Evolutionary conservation across 2,113 vertebrate species (phyloP).

Genomic region (Sphyrna mokarran): DNA sequence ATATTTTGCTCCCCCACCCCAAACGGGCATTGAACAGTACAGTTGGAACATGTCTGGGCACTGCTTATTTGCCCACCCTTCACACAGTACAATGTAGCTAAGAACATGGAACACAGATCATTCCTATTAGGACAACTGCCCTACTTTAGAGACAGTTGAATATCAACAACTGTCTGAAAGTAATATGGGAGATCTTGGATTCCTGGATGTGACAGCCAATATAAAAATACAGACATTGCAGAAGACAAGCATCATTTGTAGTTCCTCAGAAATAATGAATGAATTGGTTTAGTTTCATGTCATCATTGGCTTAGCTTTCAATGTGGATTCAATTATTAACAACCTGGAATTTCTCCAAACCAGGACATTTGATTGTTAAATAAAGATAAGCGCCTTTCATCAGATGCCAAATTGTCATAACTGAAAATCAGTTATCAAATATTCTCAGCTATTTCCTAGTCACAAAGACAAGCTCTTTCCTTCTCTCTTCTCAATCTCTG

Average conservation of each 20-base stretch:
- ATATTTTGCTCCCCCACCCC: background rate
- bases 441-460: background rate
- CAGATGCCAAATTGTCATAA: background rate
- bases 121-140: background rate
- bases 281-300: background rate
- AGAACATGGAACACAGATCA: background rate
- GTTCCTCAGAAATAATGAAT: conserved; percentile 4
- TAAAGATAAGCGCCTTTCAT: conserved; percentile 7
- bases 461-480: background rate
- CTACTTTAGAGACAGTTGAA: background rate
- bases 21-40: background rate
- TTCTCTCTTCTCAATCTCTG: background rate
- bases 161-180: background rate
- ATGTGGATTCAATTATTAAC: background rate
- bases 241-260: background rate
- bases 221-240: background rate
- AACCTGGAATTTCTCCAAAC: background rate
- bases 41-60: background rate
- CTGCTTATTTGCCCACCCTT: background rate
- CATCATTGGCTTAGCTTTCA: background rate
- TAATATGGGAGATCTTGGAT: background rate
- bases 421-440: background rate
- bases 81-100: background rate
- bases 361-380: background rate
- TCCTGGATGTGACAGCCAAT: background rate